phyloP scores from a whole-genome alignment of 2,888 invertebrate species.

The Cyaniris semiargus region DNA sequence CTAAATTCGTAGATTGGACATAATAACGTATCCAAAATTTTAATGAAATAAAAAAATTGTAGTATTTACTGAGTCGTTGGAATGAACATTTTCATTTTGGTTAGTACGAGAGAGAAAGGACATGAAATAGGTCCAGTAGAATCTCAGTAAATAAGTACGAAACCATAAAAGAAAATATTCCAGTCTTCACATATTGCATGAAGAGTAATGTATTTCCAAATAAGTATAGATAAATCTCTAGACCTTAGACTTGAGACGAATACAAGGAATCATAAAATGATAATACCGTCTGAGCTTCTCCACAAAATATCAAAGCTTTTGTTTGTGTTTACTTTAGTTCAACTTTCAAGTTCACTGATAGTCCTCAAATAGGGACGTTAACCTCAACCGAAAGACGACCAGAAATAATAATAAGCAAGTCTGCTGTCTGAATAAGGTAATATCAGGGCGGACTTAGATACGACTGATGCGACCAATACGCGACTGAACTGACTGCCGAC shows the following conservation, averaged over 20 bases:
- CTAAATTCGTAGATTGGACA: too few species aligned
- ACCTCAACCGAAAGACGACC: too few species aligned
- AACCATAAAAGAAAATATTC: not conserved
- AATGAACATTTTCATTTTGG: too few species aligned
- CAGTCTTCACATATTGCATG: not conserved
- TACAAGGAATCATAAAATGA: not conserved
- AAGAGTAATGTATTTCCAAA: not conserved
- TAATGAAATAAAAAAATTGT: too few species aligned
- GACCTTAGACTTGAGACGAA: not conserved
- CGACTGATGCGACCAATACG: too few species aligned
- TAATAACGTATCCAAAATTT: too few species aligned
- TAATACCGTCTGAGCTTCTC: not conserved
- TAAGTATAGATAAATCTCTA: not conserved
- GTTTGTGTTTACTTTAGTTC: not conserved
- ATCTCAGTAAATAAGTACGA: not conserved
- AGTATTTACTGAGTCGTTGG: too few species aligned
- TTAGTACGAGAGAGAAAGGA: not conserved
- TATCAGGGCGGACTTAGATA: too few species aligned
- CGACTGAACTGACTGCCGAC: too few species aligned
- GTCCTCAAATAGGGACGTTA: not conserved
- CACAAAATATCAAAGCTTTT: not conserved
- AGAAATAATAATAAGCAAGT: too few species aligned
- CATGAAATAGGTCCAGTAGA: not conserved
- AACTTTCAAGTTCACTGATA: not conserved
- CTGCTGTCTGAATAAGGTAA: too few species aligned